Percentiles rank a stretch among this genome's conserved stretches.
These are phyloP conservation scores for Colletes gigas DNA, from an alignment of 1,140 invertebrate species.

Conservation along the genomic window DNA sequence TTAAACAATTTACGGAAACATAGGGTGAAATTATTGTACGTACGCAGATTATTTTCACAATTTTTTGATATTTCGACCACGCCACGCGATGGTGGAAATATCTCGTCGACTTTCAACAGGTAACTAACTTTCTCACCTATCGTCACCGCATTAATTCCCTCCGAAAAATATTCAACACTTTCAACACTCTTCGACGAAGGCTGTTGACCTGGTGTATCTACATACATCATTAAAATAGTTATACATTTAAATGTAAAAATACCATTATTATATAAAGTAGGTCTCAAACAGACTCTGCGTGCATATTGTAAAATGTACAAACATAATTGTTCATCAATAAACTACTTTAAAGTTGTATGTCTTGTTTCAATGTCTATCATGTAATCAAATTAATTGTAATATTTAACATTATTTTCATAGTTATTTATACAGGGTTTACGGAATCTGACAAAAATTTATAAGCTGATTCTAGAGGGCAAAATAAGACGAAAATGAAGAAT, in stretches of 20 bases:
- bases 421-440: too few species aligned
- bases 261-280: not conserved
- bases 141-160: conserved; percentile 56
- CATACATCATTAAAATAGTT: conserved; percentile 8
- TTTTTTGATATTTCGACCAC: not conserved
- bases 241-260: conserved; percentile 3
- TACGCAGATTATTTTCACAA: conserved; percentile 5
- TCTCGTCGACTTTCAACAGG: conserved; percentile 35
- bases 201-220: not conserved
- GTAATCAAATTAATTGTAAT: too few species aligned
- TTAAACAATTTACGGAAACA: not conserved
- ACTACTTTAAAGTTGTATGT: not conserved
- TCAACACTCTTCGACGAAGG: not conserved
- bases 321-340: conserved; percentile 18
- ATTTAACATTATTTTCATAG: too few species aligned
- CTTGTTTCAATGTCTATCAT: not conserved
- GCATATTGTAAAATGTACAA: conserved; percentile 10
- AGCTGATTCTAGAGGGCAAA: too few species aligned
- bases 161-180: conserved; percentile 12
- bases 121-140: conserved; percentile 61
- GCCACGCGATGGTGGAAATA: not conserved
- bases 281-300: not conserved
- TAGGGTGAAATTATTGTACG: not conserved
- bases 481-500: too few species aligned
- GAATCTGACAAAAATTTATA: too few species aligned